Evolutionary conservation across 92 coral and sea anemone genomes (phyloP).

Genomic region (Porites divaricata): DNA sequence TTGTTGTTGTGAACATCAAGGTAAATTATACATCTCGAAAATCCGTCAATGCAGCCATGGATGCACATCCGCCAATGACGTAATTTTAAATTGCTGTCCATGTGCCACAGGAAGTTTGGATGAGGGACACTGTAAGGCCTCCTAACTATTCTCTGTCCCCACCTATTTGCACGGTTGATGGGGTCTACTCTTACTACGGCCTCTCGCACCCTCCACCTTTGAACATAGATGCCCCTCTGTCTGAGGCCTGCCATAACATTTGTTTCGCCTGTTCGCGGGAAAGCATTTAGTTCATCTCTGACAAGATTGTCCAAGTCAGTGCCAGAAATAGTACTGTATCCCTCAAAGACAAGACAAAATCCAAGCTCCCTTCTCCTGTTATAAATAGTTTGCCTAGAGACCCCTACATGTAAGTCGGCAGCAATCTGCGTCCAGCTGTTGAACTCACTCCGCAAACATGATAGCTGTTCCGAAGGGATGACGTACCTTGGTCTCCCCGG

Average conservation of each 20-base stretch:
- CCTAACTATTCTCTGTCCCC: conserved; percentile 53
- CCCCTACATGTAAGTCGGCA: conserved; percentile 34
- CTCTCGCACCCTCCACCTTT: conserved; percentile 56
- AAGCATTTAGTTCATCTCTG: conserved; percentile 27
- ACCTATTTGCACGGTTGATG: conserved; percentile 54
- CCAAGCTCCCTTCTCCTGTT: conserved; percentile 60
- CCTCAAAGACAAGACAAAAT: conserved; percentile 46
- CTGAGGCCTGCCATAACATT: conserved; percentile 50
- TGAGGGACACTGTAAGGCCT: conserved; percentile 61
- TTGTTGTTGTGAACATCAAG: conserved; percentile 62
- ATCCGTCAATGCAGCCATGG: conserved; percentile 51
- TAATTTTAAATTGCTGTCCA: conserved; percentile 51
- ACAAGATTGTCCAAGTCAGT: conserved; percentile 41
- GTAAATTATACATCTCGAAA: conserved; percentile 57
- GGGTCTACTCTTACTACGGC: conserved; percentile 58
- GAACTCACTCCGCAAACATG: conserved; percentile 41
- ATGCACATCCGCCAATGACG: conserved; percentile 55
- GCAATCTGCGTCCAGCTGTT: conserved; percentile 56
- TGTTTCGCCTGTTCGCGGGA: conserved; percentile 64
- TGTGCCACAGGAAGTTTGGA: conserved; percentile 69
- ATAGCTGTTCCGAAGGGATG: conserved; percentile 38
- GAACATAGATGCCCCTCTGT: conserved; percentile 40
- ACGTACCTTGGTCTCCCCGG: conserved; percentile 53
- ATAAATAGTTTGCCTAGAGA: conserved; percentile 54
- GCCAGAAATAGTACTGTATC: conserved; percentile 10